Base-by-base conservation (phyloP, 1,140 invertebrate genomes). In the Cryptotermes secundus region DNA sequence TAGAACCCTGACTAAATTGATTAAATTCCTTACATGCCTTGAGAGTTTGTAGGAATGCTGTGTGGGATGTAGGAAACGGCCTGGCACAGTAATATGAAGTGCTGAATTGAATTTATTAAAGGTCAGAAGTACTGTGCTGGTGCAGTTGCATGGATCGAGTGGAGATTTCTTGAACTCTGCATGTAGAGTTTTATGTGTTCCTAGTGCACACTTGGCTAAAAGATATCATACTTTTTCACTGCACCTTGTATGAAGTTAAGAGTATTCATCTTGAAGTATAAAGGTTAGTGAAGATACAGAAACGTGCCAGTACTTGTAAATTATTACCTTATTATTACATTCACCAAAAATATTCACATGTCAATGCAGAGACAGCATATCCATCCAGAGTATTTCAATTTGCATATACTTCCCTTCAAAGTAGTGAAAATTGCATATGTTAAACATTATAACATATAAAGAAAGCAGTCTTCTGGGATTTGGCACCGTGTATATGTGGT, bases 11-110 rank as follows among this genome's bases (percentile, higher is more conserved):
- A n/a, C 59, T 16, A 31, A 72, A 26, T 72, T 72, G 59, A 72
- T 72, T 72, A 72, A 72, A 72, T 72, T 72, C 59, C 59, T 72
- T n/a, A 31, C 26, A 72, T 72, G 59, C 59, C 59, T 72, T 72
- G 9, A 31, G 59, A 72, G 26, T 16, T 4, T 16, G 45, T 49
- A 19, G 26, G 26, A 22, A 26, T 31, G 14, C 16, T 31, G 59
- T n/a, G 59, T 72, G 59, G 59, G 59, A 31, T 31, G 16, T 26
- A 72, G 59, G n/a, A 72, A 72, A 24, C 3, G n/a, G n/a, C 26
- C 59, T 12, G 59, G 59, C 0, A n/a, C 59, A 31, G 4, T 72
- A 72, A 72, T 72, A 72, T 31, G 59, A n/a, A 1, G 7, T 72
- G 9, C 26, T 26, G 59, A 72, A 31, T 72, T 72, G 59, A 72